Base-by-base conservation (phyloP, 2,888 invertebrate genomes). In the Sphaerophoria taeniata region DNA sequence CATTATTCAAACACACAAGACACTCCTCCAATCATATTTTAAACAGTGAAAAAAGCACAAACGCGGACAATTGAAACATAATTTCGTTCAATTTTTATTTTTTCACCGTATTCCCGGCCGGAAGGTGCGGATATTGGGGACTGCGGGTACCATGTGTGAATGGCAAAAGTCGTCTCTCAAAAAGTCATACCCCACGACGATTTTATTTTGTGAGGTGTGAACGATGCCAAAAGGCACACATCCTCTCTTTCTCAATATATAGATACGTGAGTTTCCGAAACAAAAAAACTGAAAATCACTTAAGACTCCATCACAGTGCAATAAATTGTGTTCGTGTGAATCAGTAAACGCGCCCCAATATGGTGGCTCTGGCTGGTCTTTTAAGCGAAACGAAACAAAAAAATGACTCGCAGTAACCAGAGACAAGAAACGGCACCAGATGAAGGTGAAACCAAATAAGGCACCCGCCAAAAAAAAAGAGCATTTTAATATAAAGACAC, bases 361-460 rank as follows among this genome's bases (percentile, higher is more conserved):
- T 74, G 33, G 55, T 67, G 31, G 67, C 14, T 74, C 56, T 24
- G 39, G 7, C 51, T n/a, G 33, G 53, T 24, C 43, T 43, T 43
- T 70, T 78, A 58, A 79, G 78, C 67, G 67, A 51, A 63, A 36
- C 34, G 34, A 45, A 73, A 53, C 43, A 55, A 73, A 73, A 36
- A 60, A 24, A 24, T 24, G 24, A 2, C 24, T 24, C 9, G 43
- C 65, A 53, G 31, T 55, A 56, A 47, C 80, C 14, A 55, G 49
- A 77, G 72, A 82, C 77, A 77, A 36, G 39, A 53, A 49, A 49
- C 16, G 67, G 36, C 79, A 63, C 84, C 84, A 80, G 75, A 69
- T 84, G 84, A 75, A 80, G 79, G 79, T 79, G 84, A 75, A 84
- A 67, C 65, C 74, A 71, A 78, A 83, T 80, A 80, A 72, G 49